phyloP scores from a whole-genome alignment of 1,140 invertebrate species.

The Augochlora pura region DNA sequence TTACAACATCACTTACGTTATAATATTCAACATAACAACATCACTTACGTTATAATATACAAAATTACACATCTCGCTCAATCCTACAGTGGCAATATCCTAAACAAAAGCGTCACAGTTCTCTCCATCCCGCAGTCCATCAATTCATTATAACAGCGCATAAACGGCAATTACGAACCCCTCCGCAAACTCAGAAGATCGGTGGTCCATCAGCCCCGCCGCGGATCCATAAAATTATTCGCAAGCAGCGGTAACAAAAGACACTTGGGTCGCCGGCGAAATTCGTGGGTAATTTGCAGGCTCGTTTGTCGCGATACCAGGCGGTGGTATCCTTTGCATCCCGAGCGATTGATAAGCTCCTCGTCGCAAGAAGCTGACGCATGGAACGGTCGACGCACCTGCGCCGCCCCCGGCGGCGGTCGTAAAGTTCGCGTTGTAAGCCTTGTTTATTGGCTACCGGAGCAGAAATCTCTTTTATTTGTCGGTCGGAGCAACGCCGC shows the following conservation, averaged over 20 bases:
- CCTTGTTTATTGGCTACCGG: slow-evolving; percentile 58
- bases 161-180: background rate
- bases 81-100: too few relatives aligned
- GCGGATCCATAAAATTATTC: slow-evolving; percentile 15
- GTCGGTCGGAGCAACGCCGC: slow-evolving; percentile 28
- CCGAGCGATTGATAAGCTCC: slow-evolving; percentile 61
- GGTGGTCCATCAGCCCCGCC: background rate
- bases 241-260: too few relatives aligned
- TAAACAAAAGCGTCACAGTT: too few relatives aligned
- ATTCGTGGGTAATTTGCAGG: slow-evolving; percentile 33
- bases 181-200: background rate
- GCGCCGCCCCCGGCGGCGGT: slow-evolving; percentile 34
- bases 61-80: too few relatives aligned
- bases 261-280: background rate
- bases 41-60: too few relatives aligned
- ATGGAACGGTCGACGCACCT: slow-evolving; percentile 45
- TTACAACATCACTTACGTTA: too few relatives aligned
- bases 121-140: too few relatives aligned
- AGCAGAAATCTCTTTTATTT: slow-evolving; percentile 59
- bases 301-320: slow-evolving; percentile 51
- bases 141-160: too few relatives aligned
- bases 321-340: slow-evolving; percentile 33
- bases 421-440: slow-evolving; percentile 63
- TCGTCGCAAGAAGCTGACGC: slow-evolving; percentile 49
- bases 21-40: too few relatives aligned